phyloP scores from a whole-genome alignment of 2,113 vertebrate species.

The Charadrius vociferus region DNA sequence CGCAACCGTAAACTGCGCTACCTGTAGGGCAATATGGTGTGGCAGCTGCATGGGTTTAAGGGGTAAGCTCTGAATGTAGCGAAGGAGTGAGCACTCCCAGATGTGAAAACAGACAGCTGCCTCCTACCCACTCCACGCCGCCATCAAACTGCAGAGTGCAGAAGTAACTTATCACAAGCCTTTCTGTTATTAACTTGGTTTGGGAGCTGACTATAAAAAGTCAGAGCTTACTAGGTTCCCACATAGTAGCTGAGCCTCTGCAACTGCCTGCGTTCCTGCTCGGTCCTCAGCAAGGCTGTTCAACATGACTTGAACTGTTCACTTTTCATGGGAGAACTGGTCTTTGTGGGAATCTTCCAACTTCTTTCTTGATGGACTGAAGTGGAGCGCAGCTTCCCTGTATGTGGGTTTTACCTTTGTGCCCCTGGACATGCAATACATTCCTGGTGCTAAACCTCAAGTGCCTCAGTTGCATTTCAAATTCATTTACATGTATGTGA shows the following conservation, averaged over 20 bases:
- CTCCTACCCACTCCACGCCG: accelerated
- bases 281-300: neutral
- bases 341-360: neutral
- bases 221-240: neutral
- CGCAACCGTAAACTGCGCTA: accelerated
- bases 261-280: neutral
- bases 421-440: neutral
- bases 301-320: neutral
- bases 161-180: neutral
- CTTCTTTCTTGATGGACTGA: neutral
- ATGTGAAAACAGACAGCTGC: neutral
- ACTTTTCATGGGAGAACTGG: neutral
- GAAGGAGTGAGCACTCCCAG: neutral
- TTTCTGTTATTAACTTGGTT: neutral
- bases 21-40: neutral
- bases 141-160: neutral
- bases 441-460: neutral
- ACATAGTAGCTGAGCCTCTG: neutral
- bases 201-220: neutral
- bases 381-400: neutral
- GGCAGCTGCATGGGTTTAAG: neutral
- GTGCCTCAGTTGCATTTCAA: neutral
- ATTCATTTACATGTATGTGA: neutral
- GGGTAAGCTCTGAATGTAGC: neutral
- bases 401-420: neutral